These are phyloP conservation scores for Phoeniculus purpureus DNA, from an alignment of 2,797 vertebrate genomes.

Conservation along the genomic window DNA sequence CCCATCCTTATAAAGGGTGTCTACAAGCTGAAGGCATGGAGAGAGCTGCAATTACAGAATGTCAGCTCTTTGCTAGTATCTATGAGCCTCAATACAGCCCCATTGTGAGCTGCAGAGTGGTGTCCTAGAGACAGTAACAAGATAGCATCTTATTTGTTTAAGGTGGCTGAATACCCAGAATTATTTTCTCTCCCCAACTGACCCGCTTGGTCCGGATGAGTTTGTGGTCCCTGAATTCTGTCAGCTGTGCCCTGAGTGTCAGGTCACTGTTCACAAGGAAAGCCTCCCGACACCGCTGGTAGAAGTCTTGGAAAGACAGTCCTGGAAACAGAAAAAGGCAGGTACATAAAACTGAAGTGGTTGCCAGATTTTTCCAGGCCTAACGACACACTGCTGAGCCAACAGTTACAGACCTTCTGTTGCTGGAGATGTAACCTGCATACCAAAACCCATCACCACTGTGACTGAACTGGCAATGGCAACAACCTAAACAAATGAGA, in stretches of 20 bases:
- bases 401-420: neutral
- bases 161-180: neutral
- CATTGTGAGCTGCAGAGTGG: neutral
- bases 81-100: neutral
- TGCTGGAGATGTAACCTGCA: neutral
- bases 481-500: neutral
- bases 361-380: neutral
- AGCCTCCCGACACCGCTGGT: constrained; percentile 94
- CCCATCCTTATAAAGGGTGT: neutral
- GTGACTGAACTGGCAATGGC: neutral
- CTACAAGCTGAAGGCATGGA: neutral
- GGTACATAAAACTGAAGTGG: neutral
- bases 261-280: constrained; percentile 97
- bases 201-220: constrained; percentile 94
- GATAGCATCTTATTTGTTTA: neutral
- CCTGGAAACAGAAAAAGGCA: constrained; percentile 74
- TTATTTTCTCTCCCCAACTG: neutral
- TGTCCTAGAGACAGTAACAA: neutral
- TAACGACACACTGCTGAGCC: neutral
- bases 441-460: neutral
- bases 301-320: constrained; percentile 97
- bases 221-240: constrained; percentile 97
- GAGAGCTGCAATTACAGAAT: neutral
- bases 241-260: constrained; percentile 95
- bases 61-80: neutral